Conservation (phyloP, 2,797 vertebrate genomes). For the Nyctibius grandis region DNA sequence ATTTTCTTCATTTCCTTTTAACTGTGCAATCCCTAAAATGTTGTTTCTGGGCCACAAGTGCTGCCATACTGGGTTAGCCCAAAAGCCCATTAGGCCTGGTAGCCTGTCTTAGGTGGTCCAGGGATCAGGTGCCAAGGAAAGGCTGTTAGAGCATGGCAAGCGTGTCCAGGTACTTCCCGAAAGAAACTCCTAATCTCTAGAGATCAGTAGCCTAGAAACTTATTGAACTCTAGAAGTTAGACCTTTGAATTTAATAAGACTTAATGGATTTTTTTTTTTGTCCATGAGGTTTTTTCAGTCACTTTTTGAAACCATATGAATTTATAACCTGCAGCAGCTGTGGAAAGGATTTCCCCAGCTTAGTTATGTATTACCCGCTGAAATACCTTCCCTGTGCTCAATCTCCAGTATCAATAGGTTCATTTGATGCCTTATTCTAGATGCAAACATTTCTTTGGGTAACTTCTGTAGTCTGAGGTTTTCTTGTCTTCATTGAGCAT, state of each 20-base stretch:
- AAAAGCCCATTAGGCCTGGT: neutral
- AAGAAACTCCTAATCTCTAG: neutral
- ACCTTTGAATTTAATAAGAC: neutral
- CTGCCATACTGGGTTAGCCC: neutral
- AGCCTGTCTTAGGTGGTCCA: neutral
- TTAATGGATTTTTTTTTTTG: neutral
- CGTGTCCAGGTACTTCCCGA: neutral
- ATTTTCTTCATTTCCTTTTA: neutral
- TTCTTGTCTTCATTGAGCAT: neutral
- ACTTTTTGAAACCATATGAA: neutral
- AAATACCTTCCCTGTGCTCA: neutral
- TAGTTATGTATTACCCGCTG: neutral
- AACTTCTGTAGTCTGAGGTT: neutral
- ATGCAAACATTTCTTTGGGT: neutral
- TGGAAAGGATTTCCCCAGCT: neutral
- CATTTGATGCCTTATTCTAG: neutral
- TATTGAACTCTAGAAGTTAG: neutral
- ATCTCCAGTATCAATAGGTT: neutral
- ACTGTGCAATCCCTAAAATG: neutral
- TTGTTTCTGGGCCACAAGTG: neutral
- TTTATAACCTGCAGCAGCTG: neutral
- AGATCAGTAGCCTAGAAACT: neutral
- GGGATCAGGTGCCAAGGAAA: neutral
- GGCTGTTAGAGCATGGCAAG: neutral
- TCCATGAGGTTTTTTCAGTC: neutral